Evolutionary conservation across 92 coral and sea anemone species (phyloP).

Genomic region (Virgularia gustaviana): DNA sequence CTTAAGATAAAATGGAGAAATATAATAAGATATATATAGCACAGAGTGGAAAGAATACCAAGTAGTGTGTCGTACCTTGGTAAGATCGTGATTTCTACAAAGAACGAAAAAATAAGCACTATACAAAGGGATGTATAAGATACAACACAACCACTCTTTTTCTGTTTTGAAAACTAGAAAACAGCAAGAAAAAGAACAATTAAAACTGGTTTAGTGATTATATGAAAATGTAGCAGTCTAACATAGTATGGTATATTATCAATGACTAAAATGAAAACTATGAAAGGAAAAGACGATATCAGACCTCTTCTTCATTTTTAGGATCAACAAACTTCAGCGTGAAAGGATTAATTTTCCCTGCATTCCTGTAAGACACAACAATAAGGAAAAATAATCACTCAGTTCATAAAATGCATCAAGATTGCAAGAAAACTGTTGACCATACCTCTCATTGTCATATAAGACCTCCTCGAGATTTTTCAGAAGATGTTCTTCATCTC

Average conservation of each 20-base stretch:
- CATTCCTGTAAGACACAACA: constrained; percentile 41
- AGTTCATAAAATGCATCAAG: background rate
- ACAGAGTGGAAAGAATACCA: background rate
- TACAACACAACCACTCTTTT: constrained; percentile 75
- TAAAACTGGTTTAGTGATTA: no score
- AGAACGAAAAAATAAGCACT: constrained; percentile 73
- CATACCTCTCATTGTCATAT: constrained; percentile 15
- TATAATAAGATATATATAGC: background rate
- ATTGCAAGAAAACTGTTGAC: background rate
- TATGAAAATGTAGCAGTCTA: no score
- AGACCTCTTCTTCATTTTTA: constrained; percentile 78
- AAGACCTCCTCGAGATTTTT: constrained; percentile 1
- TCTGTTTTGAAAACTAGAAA: constrained; percentile 79
- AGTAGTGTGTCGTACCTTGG: constrained; percentile 59
- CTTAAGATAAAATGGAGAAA: constrained; percentile 23
- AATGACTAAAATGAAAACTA: background rate
- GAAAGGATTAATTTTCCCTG: constrained; percentile 82
- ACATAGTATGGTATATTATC: no score
- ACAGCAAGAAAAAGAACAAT: background rate
- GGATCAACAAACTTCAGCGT: constrained; percentile 72
- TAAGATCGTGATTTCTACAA: constrained; percentile 72
- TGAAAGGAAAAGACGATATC: background rate
- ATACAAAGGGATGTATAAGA: constrained; percentile 76
- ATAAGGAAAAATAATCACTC: background rate
- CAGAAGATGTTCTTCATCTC: constrained; percentile 23